A percentile compares a stretch with the other conserved stretches of the same genome.
Conservation (phyloP, 2,797 vertebrate species). For the Poecilia velifera region DNA sequence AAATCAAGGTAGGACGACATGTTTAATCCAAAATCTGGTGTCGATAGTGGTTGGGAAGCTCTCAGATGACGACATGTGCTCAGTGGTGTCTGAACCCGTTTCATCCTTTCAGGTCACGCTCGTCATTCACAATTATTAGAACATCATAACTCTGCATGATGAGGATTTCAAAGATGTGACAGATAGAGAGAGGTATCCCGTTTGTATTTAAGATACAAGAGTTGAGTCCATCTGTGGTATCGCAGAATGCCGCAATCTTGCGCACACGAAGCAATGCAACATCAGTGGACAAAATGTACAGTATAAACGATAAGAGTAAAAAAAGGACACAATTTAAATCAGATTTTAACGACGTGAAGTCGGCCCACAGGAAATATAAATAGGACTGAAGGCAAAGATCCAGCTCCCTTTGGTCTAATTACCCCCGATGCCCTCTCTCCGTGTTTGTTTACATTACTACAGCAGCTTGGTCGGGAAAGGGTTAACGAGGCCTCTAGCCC, state of each 20-base stretch:
- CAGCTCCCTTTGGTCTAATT: slow-evolving; percentile 79
- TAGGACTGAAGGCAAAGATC: slow-evolving; percentile 39
- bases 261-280: slow-evolving; percentile 44
- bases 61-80: slow-evolving; percentile 65
- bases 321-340: slow-evolving; percentile 14
- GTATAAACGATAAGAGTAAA: slow-evolving; percentile 33
- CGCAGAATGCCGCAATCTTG: slow-evolving; percentile 63
- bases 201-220: slow-evolving; percentile 29
- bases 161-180: slow-evolving; percentile 25
- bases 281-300: slow-evolving; percentile 69
- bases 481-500: slow-evolving; percentile 81
- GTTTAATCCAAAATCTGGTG: slow-evolving; percentile 62
- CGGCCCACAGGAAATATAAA: slow-evolving; percentile 19
- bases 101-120: slow-evolving; percentile 64
- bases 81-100: slow-evolving; percentile 52
- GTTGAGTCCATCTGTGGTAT: slow-evolving; percentile 45
- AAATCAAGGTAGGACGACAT: slow-evolving; percentile 54
- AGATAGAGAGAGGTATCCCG: slow-evolving; percentile 13
- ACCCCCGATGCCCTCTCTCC: slow-evolving; percentile 76
- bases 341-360: slow-evolving; percentile 21
- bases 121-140: slow-evolving; percentile 59
- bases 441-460: slow-evolving; percentile 86
- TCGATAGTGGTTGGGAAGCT: slow-evolving; percentile 60
- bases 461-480: slow-evolving; percentile 63
- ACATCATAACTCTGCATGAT: slow-evolving; percentile 39